Base-by-base conservation (phyloP, 1,140 invertebrate species). In the Drosophila parvula region DNA sequence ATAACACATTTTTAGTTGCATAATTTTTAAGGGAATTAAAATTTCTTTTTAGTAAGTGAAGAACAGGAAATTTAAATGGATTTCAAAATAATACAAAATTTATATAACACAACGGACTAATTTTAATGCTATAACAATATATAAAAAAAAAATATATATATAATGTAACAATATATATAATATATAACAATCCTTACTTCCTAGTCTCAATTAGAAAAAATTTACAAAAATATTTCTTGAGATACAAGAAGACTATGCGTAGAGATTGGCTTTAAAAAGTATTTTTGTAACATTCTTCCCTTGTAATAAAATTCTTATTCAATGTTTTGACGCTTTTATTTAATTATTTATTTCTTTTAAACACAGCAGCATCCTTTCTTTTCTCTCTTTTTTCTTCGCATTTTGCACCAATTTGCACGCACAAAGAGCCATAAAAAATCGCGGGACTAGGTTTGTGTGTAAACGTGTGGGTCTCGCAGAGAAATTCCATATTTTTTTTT, bases 401-500 rank as follows among this genome's bases (percentile, higher is more conserved):
- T 50, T 30, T 36, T 78, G 78, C 78, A 85, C 78, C 81, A 81
- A 81, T 85, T 85, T 85, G 78, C 74, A 78, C 78, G 51, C 65
- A 74, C 45, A 62, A 64, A 74, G 48, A 63, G 59, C 53, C 70
- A 76, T 58, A 76, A 41, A 76, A 76, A 73, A 45, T 68, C 47
- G 62, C 51, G 62, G 36, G 32, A 69, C 53, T 58, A 44, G 65
- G 47, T 32, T 59, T 60, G 48, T 56, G 36, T 57, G 68, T 85
- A 74, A 30, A 75, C 47, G 73, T 55, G 82, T 53, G 70, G 75
- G 61, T 53, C 64, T 64, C 61, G 69, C 60, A 65, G 64, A 82
- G 60, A 82, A 86, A 86, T 86, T 86, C 76, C 82, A 86, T 86
- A 82, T 86, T 79, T 76, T 73, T 79, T 79, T 81, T 50, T 77